phyloP scores from a whole-genome alignment of 2,797 vertebrate species.

The Moxostoma hubbsi region DNA sequence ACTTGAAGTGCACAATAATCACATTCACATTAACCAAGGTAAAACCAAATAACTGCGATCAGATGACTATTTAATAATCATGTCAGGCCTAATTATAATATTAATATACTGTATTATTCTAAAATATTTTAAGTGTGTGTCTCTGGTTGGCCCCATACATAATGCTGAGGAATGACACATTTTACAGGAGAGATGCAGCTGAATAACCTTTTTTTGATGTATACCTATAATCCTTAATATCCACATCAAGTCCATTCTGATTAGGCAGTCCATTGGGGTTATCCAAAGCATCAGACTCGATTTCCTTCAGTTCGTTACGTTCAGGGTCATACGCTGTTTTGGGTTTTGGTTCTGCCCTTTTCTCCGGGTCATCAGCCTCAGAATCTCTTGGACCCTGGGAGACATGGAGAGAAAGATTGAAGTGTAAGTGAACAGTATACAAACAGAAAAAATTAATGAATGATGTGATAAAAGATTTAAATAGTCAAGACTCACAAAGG shows the following conservation, averaged over 20 bases:
- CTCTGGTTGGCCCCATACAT: background rate
- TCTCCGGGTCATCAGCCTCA: slow-evolving; percentile 93
- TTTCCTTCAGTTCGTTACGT: slow-evolving; percentile 95
- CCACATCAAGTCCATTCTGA: slow-evolving; percentile 96
- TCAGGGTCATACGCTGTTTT: slow-evolving; percentile 96
- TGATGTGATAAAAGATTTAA: background rate
- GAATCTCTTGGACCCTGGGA: slow-evolving; percentile 90
- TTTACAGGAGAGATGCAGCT: no score
- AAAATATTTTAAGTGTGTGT: background rate
- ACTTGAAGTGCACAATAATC: no score
- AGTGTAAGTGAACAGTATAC: no score
- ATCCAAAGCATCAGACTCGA: slow-evolving; percentile 90
- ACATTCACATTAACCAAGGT: no score
- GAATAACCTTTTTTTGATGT: no score
- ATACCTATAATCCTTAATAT: slow-evolving; percentile 98
- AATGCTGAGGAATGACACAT: no score
- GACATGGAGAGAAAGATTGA: slow-evolving; percentile 12
- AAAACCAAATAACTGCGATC: no score
- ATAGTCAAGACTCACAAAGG: slow-evolving; percentile 85
- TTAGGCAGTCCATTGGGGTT: slow-evolving; percentile 95
- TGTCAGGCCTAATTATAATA: no score
- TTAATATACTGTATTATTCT: no score
- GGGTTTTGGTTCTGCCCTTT: slow-evolving; percentile 86
- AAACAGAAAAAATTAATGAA: background rate
- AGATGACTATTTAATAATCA: no score